Conservation (phyloP, 2,797 vertebrate species). For the Sciaenops ocellatus region DNA sequence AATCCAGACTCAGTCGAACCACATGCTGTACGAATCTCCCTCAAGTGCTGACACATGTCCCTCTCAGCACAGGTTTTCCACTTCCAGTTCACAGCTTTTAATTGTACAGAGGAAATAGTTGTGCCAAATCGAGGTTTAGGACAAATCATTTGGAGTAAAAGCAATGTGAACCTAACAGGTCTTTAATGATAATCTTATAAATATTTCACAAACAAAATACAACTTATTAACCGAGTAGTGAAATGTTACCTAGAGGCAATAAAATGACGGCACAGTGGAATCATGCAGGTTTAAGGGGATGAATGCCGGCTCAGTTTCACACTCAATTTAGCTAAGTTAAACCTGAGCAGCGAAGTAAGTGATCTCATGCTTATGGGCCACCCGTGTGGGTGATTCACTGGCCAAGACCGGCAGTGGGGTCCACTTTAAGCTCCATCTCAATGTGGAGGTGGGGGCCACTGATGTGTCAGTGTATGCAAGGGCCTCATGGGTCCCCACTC, state of each 20-base stretch:
- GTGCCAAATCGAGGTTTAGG: slow-evolving; percentile 25
- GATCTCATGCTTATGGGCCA: slow-evolving; percentile 65
- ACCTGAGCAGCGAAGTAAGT: slow-evolving; percentile 51
- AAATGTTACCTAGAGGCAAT: slow-evolving; percentile 40
- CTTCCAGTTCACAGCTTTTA: slow-evolving; percentile 30
- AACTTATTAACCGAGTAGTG: slow-evolving; percentile 27
- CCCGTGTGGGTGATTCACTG: slow-evolving; percentile 39
- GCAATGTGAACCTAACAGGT: slow-evolving; percentile 26
- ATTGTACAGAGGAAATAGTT: slow-evolving; percentile 33
- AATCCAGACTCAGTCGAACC: slow-evolving; percentile 58
- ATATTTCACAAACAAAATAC: slow-evolving; percentile 33
- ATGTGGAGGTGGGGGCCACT: slow-evolving; percentile 10
- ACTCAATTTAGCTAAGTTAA: slow-evolving; percentile 56
- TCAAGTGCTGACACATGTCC: slow-evolving; percentile 70
- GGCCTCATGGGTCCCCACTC: slow-evolving; percentile 21
- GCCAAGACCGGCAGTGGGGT: slow-evolving; percentile 45
- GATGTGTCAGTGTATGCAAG: slow-evolving; percentile 24
- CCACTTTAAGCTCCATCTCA: slow-evolving; percentile 35
- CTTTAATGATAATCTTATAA: slow-evolving; percentile 36
- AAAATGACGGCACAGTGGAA: slow-evolving; percentile 50
- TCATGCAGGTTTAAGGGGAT: slow-evolving; percentile 47
- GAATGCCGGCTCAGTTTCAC: slow-evolving; percentile 51
- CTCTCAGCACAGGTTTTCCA: slow-evolving; percentile 56
- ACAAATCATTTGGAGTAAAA: slow-evolving; percentile 28
- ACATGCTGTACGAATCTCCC: slow-evolving; percentile 64